Conservation (phyloP, 64 coral and sea anemone species). For the Porites australiensis region DNA sequence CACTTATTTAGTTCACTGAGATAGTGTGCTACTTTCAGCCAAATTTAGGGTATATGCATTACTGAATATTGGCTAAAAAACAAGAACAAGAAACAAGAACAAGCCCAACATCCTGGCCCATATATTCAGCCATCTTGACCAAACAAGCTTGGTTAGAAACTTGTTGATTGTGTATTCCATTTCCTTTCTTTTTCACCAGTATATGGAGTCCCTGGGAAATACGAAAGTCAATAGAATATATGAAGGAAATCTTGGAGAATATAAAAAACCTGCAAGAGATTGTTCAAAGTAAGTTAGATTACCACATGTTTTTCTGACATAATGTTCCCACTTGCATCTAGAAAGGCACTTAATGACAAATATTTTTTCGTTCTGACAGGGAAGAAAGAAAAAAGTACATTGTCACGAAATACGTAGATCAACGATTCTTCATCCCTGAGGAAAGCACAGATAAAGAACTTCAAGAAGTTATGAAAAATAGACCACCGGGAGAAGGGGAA, state of each 20-base stretch:
- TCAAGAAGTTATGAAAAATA: slow-evolving; percentile 30
- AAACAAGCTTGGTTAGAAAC: too few species aligned
- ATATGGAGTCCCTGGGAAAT: slow-evolving; percentile 97
- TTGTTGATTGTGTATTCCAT: too few species aligned
- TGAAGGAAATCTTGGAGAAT: slow-evolving; percentile 80
- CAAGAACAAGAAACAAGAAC: too few species aligned
- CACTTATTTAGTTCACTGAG: too few species aligned
- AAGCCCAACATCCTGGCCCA: too few species aligned
- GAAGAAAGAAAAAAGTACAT: slow-evolving; percentile 74
- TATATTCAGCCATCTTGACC: too few species aligned
- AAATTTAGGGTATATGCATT: too few species aligned
- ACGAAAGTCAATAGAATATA: slow-evolving; percentile 86
- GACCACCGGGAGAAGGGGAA: slow-evolving; percentile 62
- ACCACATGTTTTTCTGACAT: not conserved
- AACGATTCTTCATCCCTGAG: slow-evolving; percentile 39
- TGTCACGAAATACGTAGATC: slow-evolving; percentile 71
- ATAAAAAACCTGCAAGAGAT: slow-evolving; percentile 85
- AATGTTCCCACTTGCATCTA: not conserved
- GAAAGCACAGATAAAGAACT: slow-evolving; percentile 62
- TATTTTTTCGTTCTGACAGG: slow-evolving; percentile 11
- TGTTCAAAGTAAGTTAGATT: slow-evolving; percentile 89
- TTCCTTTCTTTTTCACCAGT: slow-evolving; percentile 61
- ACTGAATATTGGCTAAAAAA: too few species aligned
- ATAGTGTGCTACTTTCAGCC: too few species aligned
- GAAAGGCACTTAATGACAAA: too few species aligned